phyloP scores from a whole-genome alignment of 2,888 invertebrate genomes.

The Rosalia funebris region DNA sequence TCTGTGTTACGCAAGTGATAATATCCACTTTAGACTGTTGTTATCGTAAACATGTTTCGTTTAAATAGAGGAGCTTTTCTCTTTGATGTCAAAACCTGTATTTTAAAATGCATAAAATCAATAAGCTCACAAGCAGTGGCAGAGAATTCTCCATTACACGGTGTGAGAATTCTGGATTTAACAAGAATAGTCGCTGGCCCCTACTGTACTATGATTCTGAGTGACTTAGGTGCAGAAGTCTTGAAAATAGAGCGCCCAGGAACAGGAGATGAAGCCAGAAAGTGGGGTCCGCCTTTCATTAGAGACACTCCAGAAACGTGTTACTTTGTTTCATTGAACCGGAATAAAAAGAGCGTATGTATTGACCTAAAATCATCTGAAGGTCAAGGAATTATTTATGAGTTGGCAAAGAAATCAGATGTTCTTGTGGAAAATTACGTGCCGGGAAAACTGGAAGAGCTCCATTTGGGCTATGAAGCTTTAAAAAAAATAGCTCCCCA shows the following conservation, averaged over 20 bases:
- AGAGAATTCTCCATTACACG: slow-evolving; percentile 71
- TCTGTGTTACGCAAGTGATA: slow-evolving; percentile 40
- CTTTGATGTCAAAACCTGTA: slow-evolving; percentile 6
- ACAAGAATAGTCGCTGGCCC: slow-evolving; percentile 94
- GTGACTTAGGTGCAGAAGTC: slow-evolving; percentile 92
- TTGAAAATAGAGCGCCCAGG: slow-evolving; percentile 90
- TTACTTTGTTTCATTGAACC: slow-evolving; percentile 89
- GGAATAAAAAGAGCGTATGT: slow-evolving; percentile 94
- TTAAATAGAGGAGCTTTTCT: slow-evolving; percentile 20
- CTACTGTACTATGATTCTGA: slow-evolving; percentile 92
- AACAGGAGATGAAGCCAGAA: slow-evolving; percentile 86
- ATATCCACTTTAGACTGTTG: slow-evolving; percentile 12
- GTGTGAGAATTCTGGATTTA: slow-evolving; percentile 80
- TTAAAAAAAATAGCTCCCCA: slow-evolving; percentile 76
- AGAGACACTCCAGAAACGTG: slow-evolving; percentile 73
- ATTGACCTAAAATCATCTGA: slow-evolving; percentile 80
- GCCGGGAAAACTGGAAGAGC: slow-evolving; percentile 84
- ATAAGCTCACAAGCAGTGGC: slow-evolving; percentile 14
- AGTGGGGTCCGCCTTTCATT: slow-evolving; percentile 93
- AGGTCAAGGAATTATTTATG: slow-evolving; percentile 74
- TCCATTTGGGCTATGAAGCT: slow-evolving; percentile 83
- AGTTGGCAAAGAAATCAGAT: slow-evolving; percentile 82
- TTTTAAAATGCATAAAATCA: slow-evolving; percentile 32
- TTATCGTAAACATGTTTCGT: slow-evolving; percentile 35
- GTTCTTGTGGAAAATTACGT: slow-evolving; percentile 93